These are phyloP conservation scores for Nipponia nippon DNA, from an alignment of 2,113 vertebrate genomes.

Conservation along the genomic window DNA sequence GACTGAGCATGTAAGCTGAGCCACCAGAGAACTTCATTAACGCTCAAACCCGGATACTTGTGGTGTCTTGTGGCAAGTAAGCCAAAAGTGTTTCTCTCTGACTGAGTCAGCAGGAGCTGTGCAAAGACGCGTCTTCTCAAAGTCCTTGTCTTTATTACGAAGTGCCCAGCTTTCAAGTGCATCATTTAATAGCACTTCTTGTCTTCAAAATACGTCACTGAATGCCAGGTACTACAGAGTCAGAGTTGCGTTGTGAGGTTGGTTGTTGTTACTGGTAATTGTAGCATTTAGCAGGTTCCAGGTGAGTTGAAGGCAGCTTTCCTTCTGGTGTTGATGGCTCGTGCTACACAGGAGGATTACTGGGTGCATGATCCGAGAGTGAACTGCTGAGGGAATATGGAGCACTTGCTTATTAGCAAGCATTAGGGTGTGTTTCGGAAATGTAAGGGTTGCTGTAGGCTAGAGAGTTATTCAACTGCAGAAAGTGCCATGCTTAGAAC, in stretches of 20 bases:
- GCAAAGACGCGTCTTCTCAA: neutral
- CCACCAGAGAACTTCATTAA: neutral
- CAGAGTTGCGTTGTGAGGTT: neutral
- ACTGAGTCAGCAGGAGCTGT: neutral
- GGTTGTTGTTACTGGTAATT: no score
- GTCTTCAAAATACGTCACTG: neutral
- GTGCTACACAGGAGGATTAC: neutral
- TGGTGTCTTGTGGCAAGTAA: neutral
- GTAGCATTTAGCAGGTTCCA: neutral
- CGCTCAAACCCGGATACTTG: neutral
- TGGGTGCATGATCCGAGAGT: neutral
- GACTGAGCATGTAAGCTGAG: neutral
- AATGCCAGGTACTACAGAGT: fast-evolving
- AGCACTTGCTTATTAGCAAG: neutral
- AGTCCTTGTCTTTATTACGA: neutral
- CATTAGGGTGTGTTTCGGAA: neutral
- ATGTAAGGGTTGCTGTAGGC: neutral
- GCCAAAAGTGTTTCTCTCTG: neutral
- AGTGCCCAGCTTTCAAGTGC: neutral
- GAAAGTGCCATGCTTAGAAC: neutral
- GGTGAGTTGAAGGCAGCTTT: neutral
- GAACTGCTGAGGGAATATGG: neutral
- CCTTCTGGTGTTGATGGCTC: neutral
- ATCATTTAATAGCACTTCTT: neutral
- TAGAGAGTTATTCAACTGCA: neutral